Evolutionary conservation across 2,113 vertebrate species (phyloP), one percentile per base, ranked within the genome.

Genomic region (Charina bottae): DNA sequence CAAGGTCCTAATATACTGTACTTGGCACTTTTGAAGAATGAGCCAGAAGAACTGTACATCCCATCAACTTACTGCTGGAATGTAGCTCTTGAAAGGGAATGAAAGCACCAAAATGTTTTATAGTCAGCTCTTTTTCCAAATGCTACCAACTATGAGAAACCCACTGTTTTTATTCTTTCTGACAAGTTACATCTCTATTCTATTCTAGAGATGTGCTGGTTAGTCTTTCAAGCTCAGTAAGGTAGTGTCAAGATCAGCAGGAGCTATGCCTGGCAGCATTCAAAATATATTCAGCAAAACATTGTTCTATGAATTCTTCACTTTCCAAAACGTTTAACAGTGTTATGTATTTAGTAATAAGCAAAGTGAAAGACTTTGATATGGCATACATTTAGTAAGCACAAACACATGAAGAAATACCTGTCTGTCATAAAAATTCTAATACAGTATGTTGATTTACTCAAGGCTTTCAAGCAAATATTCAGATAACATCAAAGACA

Each of bases 401-500:
- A 37, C 12, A 89, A 21, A 91, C 8, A 49, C 78, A 84, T 28
- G 24, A 72, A 64, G 49, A 92, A 64, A 59, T 60, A n/a, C 78
- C 78, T 5, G 0, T 2, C 21, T 53, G 17, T 88, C 85, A 33
- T 8, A 55, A 64, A 85, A 72, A 15, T 17, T 54, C 0, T 5
- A 89, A 64, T 4, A 58, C 1, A n/a, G 26, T 19, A 55, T 86
- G 0, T 42, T 59, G 56, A 64, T 12, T 90, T 90, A 0, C 0
- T 92, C 85, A 92, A 2, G 3, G 42, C 2, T 26, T 46, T 46
- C 87, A 72, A 92, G 89, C n/a, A 93, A 60, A 89, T 89, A 90
- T 85, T 94, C 54, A 89, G n/a, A 56, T 17, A 46, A 91, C 55
- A 94, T 55, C 87, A 92, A 58, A 92, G 21, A 4, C 26, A 94